Percentiles rank a stretch among this genome's conserved stretches.
phyloP scores from a whole-genome alignment of 92 coral and sea anemone genomes.

The Montipora capitata region DNA sequence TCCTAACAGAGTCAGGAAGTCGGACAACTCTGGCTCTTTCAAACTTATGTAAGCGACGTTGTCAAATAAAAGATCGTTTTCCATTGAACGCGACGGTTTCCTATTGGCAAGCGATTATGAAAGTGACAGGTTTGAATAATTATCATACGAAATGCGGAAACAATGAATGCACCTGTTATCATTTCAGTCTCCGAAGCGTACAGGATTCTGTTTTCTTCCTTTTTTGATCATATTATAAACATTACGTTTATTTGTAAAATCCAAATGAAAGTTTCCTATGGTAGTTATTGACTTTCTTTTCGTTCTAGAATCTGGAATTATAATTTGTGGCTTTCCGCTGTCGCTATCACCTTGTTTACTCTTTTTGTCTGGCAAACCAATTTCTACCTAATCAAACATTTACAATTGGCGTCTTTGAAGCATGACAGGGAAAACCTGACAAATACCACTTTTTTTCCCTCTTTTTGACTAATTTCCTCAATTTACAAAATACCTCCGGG shows the following conservation, averaged over 20 bases:
- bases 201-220: neutral
- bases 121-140: conserved; percentile 48
- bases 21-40: neutral
- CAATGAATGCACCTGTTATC: conserved; percentile 45
- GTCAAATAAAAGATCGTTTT: neutral
- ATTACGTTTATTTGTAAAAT: neutral
- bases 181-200: neutral
- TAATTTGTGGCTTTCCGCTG: no score
- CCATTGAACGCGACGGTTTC: conserved; percentile 1
- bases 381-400: conserved; percentile 27
- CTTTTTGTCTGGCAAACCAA: neutral
- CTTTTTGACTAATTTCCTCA: no score
- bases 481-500: no score
- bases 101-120: conserved; percentile 31
- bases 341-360: conserved; percentile 9
- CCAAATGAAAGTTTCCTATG: neutral
- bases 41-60: neutral
- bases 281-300: neutral
- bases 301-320: no score
- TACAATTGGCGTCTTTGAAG: conserved; percentile 17
- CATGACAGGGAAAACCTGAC: neutral
- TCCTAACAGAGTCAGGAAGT: conserved; percentile 46
- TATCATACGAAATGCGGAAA: conserved; percentile 18
- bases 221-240: neutral
- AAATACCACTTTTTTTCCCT: no score